Conservation (phyloP, 1,140 invertebrate species). For the Caenorhabditis remanei region DNA sequence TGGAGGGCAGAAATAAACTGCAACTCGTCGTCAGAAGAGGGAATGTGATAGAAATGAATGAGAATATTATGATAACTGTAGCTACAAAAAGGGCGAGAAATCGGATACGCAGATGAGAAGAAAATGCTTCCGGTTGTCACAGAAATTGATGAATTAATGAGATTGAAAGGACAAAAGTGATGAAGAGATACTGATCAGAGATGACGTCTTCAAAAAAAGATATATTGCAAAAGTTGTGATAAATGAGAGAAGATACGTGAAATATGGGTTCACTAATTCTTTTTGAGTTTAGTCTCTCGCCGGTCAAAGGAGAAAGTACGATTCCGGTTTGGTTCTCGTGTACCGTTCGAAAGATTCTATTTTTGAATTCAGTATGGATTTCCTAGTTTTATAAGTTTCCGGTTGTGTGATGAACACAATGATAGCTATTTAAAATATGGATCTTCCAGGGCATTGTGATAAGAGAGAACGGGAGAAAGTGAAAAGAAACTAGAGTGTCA, state of each 20-base stretch:
- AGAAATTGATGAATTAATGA: slow-evolving; percentile 45
- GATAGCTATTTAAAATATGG: too few relatives aligned
- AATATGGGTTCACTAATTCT: neutral
- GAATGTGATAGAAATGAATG: neutral
- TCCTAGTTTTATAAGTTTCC: too few relatives aligned
- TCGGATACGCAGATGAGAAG: neutral
- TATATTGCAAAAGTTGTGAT: neutral
- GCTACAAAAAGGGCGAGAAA: neutral
- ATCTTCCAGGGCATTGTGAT: too few relatives aligned
- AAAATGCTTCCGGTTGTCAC: slow-evolving; percentile 46
- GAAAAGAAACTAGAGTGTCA: too few relatives aligned
- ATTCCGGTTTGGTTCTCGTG: too few relatives aligned
- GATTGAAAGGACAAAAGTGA: neutral
- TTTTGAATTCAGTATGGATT: too few relatives aligned
- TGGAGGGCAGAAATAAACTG: neutral
- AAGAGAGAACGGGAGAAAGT: too few relatives aligned
- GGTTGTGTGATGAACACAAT: too few relatives aligned
- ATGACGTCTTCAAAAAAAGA: slow-evolving; percentile 21
- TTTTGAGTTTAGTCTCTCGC: too few relatives aligned
- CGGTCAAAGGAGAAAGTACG: too few relatives aligned
- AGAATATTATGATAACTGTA: slow-evolving; percentile 5
- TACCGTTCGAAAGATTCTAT: neutral
- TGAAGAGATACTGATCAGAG: slow-evolving; percentile 29
- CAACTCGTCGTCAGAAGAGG: neutral
- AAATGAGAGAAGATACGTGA: neutral